Base-by-base conservation (phyloP, 2,888 invertebrate genomes). In the Blastobasis adustella region DNA sequence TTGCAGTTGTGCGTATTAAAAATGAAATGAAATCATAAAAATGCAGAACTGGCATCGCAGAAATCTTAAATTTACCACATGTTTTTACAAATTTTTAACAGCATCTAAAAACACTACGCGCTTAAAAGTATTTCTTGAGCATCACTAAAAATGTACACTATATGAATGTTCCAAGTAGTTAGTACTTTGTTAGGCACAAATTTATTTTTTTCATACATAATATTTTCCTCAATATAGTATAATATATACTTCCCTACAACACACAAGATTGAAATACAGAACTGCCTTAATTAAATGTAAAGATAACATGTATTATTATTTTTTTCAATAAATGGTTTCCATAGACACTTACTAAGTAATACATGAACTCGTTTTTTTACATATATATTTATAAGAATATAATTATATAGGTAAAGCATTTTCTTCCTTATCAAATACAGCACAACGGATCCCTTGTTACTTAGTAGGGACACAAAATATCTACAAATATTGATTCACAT, bases 371-470 rank as follows among this genome's bases (percentile, higher is more conserved):
- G 63, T 69, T 79, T 81, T 61, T 85, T 80, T 87, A 87, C 85
- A 87, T 82, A 86, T 86, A 88, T 75, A 84, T 82, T 82, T 88
- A 88, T 86, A 88, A 88, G 88, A 88, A 88, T 88, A 88, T 83
- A 87, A 79, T 74, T 71, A 68, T 84, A 78, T 85, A 82, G 76
- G 86, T 87, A 87, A 88, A 88, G 88, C 88, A 87, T 87, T 87
- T 85, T 82, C 71, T 82, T 78, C 76, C 76, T 83, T 79, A 80
- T 72, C 66, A 67, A 70, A 70, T 78, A 79, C 76, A 82, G 83
- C 85, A 87, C 82, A 85, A 80, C 79, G 79, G 80, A 84, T 79
- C 82, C 76, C 80, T 73, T 77, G 71, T 67, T 67, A 69, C 23
- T 62, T 66, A 62, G 64, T 65, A 73, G 85, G 85, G 86, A 86